Evolutionary conservation across 2,797 vertebrate species (phyloP), one percentile per base, ranked within the genome.

Genomic region (Brotula barbata): DNA sequence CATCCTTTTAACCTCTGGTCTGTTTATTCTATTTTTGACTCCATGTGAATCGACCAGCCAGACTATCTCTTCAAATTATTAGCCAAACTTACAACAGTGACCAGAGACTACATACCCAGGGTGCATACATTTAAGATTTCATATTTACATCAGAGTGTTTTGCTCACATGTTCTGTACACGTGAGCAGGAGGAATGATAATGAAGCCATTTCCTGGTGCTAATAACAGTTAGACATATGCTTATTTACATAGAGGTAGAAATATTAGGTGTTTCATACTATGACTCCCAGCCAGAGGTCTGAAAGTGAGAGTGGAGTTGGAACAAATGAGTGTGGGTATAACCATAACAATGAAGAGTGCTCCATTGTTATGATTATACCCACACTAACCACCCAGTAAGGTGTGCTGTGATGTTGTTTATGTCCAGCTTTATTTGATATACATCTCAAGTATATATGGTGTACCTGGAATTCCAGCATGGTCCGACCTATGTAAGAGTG

Each of bases 391-490:
- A 40, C 34, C 34, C 9, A 33, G 11, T 33, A 7, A 11, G 9
- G 31, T 7, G 31, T 33, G 31, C 5, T 33, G 4, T 8, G 8
- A 4, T 28, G 25, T 68, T n/a, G 54, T 39, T 55, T 25, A 19
- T 70, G 22, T 63, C 59, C 68, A 37, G 19, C 13, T 60, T 47
- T 9, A 47, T 7, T 39, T 39, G 3, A 15, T 14, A 39, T 39
- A 15, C n/a, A 39, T 39, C 25, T 39, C 0, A 34, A 57, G 39
- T 5, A 13, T 47, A 46, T 14, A 12, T 49, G 20, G 55, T 77
- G 55, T 85, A 97, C 95, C 93, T 96, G 94, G 78, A 96, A 96
- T 84, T 96, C 92, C 80, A 96, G 86, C 94, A 96, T 95, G 16
- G 92, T 95, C 82, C 89, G 93, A 57, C 95, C 94, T 57, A 85